Evolutionary conservation across 2,888 invertebrate genomes (phyloP).

Genomic region (Zygaena filipendulae): DNA sequence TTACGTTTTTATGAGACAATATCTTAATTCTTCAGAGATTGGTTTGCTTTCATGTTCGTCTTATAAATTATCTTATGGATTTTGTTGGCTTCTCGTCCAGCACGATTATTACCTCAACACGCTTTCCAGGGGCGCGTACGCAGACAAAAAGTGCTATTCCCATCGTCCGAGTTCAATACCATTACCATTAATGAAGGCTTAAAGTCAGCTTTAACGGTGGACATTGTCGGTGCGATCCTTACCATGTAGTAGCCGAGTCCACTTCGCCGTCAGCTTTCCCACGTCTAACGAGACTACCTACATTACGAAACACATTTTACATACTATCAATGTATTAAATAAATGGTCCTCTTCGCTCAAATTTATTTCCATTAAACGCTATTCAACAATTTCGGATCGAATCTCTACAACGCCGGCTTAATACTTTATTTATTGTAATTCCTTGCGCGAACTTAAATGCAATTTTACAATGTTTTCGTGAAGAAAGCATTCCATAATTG

Average conservation of each 20-base stretch:
- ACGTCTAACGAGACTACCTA: conserved; percentile 63
- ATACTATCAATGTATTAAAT: conserved; percentile 63
- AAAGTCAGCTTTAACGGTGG: conserved; percentile 54
- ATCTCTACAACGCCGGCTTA: conserved; percentile 42
- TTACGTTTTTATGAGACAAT: too few relatives aligned
- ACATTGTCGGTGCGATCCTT: conserved; percentile 49
- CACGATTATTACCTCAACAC: conserved; percentile 39
- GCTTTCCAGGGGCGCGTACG: conserved; percentile 25
- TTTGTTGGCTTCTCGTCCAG: conserved; percentile 28
- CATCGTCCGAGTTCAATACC: conserved; percentile 42
- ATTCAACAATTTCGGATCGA: conserved; percentile 48
- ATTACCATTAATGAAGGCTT: conserved; percentile 59
- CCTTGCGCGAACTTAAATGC: conserved; percentile 45
- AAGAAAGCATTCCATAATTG: conserved; percentile 55
- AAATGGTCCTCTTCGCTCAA: conserved; percentile 54
- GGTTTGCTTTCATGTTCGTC: too few relatives aligned
- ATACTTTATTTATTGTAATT: conserved; percentile 61
- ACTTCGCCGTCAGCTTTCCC: conserved; percentile 39
- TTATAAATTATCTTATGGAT: too few relatives aligned
- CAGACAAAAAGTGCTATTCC: conserved; percentile 51
- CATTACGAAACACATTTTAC: conserved; percentile 58
- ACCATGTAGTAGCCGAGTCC: conserved; percentile 40
- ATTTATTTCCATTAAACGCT: conserved; percentile 61
- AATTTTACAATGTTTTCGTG: conserved; percentile 56
- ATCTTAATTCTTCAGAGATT: too few relatives aligned